These are phyloP conservation scores for Meloe dianella DNA, from an alignment of 2,888 invertebrate genomes.

Conservation along the genomic window DNA sequence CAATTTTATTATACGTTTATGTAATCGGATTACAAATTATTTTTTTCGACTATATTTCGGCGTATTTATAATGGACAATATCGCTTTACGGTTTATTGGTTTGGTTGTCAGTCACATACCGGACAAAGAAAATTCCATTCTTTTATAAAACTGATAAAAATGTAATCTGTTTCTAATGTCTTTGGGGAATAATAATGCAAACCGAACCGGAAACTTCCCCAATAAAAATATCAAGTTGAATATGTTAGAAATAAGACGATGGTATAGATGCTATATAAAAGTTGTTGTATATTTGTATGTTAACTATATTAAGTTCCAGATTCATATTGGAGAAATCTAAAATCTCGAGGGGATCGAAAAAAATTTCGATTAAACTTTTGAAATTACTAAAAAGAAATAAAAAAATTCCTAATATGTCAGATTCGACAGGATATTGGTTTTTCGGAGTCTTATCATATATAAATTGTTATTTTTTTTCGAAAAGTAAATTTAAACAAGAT, in stretches of 20 bases:
- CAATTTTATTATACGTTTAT: slow-evolving; percentile 5
- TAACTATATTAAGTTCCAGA: slow-evolving; percentile 6
- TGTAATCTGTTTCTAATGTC: slow-evolving; percentile 35
- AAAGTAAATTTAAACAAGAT: background rate
- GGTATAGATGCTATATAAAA: background rate
- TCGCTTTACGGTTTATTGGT: slow-evolving; percentile 8
- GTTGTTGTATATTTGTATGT: background rate
- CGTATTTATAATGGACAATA: slow-evolving; percentile 5
- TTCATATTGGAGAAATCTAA: background rate
- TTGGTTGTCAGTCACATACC: background rate
- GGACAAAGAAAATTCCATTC: background rate
- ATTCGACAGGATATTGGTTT: background rate
- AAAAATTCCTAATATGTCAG: background rate
- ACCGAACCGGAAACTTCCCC: slow-evolving; percentile 30
- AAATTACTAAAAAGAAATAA: background rate
- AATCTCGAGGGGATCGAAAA: background rate
- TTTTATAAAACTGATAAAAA: slow-evolving; percentile 25
- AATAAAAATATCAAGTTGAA: slow-evolving; percentile 27
- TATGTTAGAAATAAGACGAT: slow-evolving; percentile 13
- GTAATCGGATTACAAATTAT: background rate
- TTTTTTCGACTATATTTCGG: background rate
- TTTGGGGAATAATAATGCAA: slow-evolving; percentile 33
- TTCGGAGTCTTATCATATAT: background rate
- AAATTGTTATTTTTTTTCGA: background rate
- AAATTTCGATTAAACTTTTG: background rate